Percentiles rank a stretch among this genome's conserved stretches.
Evolutionary conservation across 2,888 invertebrate genomes (phyloP).

Genomic region (Podotricha telesiphe): DNA sequence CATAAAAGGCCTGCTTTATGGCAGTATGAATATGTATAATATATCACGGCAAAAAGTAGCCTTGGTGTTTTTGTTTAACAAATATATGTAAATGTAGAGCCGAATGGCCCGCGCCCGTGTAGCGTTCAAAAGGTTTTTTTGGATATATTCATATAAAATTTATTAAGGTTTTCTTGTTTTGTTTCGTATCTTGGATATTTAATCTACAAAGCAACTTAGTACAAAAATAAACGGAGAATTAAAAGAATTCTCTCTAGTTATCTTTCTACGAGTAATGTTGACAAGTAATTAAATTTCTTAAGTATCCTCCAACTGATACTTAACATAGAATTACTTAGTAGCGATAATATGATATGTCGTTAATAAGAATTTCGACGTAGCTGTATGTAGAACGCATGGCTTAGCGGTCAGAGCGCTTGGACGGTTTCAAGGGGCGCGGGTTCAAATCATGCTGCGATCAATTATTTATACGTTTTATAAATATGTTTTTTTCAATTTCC

Average conservation of each 20-base stretch:
- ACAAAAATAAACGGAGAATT: conserved; percentile 9
- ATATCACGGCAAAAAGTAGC: conserved; percentile 24
- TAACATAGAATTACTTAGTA: no score
- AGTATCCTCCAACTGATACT: no score
- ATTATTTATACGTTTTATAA: no score
- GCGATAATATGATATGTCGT: no score
- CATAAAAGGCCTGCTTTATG: conserved; percentile 26
- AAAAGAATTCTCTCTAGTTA: conserved; percentile 4
- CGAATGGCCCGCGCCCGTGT: background rate
- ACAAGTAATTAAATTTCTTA: no score
- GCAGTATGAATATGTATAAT: conserved; percentile 23
- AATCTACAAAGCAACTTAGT: conserved; percentile 1
- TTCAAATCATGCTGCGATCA: no score
- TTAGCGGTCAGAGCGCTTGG: no score
- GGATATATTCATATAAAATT: conserved; percentile 4
- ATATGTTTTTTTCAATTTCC: no score
- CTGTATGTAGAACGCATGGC: no score
- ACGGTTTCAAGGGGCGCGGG: no score
- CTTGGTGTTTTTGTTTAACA: conserved; percentile 18
- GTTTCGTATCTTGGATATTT: conserved; percentile 10
- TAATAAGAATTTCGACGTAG: no score
- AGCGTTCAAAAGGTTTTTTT: conserved; percentile 8
- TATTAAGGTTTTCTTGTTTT: conserved; percentile 11
- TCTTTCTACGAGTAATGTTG: no score
- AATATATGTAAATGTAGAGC: conserved; percentile 20